Conservation (phyloP, 1,140 invertebrate genomes). For the Zaprionus taronus region DNA sequence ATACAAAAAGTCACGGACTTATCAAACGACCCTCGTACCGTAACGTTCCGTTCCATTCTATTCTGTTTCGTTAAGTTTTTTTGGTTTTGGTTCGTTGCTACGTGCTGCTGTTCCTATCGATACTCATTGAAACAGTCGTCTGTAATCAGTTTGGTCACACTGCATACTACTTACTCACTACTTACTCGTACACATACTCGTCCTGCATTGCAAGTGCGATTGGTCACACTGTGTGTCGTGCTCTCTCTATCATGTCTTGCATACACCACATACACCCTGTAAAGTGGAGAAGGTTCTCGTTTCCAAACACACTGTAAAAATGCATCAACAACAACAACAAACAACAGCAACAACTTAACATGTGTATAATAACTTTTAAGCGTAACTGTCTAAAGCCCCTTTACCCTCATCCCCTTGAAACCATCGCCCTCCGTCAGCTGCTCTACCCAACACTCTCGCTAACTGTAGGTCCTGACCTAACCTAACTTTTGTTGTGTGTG, state of each 20-base stretch:
- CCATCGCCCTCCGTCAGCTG: conserved; percentile 5
- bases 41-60: conserved; percentile 21
- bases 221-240: conserved; percentile 37
- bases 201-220: conserved; percentile 29
- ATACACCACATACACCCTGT: conserved; percentile 11
- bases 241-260: conserved; percentile 42
- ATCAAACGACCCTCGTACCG: too few relatives aligned
- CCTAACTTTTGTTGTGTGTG: conserved; percentile 31
- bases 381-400: conserved; percentile 24
- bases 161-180: conserved; percentile 3
- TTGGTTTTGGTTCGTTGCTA: conserved; percentile 2
- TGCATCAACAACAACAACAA: conserved; percentile 19
- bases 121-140: conserved; percentile 23
- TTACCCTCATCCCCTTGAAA: neutral
- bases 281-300: conserved; percentile 12
- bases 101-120: conserved; percentile 34
- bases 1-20: too few relatives aligned
- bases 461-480: conserved; percentile 20
- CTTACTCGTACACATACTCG: conserved; percentile 28
- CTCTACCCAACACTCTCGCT: conserved; percentile 19
- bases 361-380: conserved; percentile 35
- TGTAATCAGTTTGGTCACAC: conserved; percentile 33
- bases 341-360: neutral
- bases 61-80: conserved; percentile 31
- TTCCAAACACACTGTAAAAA: conserved; percentile 43